phyloP scores from a whole-genome alignment of 2,888 invertebrate species.

The Pharmacophagus antenor region DNA sequence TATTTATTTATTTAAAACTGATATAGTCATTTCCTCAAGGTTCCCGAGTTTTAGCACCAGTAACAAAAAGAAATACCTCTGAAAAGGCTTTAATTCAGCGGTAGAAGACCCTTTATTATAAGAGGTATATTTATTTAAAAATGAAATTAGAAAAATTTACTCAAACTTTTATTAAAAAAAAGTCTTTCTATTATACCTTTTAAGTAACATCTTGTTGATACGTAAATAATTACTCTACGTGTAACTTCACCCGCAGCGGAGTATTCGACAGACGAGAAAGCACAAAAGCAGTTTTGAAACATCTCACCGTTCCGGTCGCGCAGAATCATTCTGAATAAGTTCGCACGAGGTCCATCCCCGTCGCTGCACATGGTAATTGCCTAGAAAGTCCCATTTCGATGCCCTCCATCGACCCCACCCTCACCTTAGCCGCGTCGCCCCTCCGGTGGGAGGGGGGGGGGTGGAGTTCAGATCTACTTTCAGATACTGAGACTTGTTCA shows the following conservation, averaged over 20 bases:
- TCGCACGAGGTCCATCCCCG: slow-evolving; percentile 44
- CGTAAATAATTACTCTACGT: too few relatives aligned
- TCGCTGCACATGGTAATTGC: slow-evolving; percentile 65
- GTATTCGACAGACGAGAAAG: slow-evolving; percentile 14
- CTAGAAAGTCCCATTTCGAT: slow-evolving; percentile 64
- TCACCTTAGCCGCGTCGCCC: slow-evolving; percentile 35
- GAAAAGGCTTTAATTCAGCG: too few relatives aligned
- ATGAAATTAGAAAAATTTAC: too few relatives aligned
- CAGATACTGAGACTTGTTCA: slow-evolving; percentile 47
- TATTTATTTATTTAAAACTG: too few relatives aligned
- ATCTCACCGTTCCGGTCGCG: slow-evolving; percentile 13
- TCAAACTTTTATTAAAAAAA: too few relatives aligned
- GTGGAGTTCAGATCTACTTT: slow-evolving; percentile 41
- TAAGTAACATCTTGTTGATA: too few relatives aligned
- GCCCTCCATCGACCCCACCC: slow-evolving; percentile 36
- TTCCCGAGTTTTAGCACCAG: too few relatives aligned
- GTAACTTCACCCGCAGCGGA: slow-evolving; percentile 1
- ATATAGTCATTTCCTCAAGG: too few relatives aligned
- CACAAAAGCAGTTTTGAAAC: slow-evolving; percentile 14
- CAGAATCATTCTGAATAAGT: slow-evolving; percentile 38
- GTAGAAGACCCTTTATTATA: too few relatives aligned
- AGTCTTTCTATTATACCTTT: too few relatives aligned
- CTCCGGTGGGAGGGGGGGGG: slow-evolving; percentile 1
- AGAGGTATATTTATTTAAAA: too few relatives aligned
- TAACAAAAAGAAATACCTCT: too few relatives aligned